phyloP scores from a whole-genome alignment of 2,797 vertebrate species.

The Platalea minor region DNA sequence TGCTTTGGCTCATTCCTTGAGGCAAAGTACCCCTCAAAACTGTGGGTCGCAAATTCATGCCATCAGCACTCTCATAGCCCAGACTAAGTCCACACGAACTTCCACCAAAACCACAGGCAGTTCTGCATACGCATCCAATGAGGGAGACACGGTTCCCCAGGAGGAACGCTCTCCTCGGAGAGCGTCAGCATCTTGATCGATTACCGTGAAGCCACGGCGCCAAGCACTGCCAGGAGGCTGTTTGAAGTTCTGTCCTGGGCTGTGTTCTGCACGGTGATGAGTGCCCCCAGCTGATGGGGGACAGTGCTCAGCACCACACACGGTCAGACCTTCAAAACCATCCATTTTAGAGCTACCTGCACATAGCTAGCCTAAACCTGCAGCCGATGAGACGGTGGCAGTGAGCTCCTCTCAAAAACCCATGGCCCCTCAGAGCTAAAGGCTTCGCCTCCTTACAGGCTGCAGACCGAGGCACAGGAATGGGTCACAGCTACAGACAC shows the following conservation, averaged over 20 bases:
- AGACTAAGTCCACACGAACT: neutral
- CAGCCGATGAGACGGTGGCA: neutral
- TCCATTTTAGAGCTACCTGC: neutral
- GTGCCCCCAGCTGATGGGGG: neutral
- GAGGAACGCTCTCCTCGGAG: neutral
- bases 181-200: neutral
- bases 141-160: accelerated
- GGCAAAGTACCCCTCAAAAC: neutral
- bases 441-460: neutral
- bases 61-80: neutral
- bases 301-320: neutral
- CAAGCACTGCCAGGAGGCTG: neutral
- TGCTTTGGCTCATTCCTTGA: neutral
- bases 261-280: accelerated
- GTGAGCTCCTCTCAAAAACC: neutral
- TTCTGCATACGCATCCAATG: accelerated
- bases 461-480: neutral
- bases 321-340: neutral
- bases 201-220: neutral
- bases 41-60: neutral
- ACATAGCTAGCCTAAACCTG: accelerated
- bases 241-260: neutral
- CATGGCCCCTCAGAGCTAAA: neutral
- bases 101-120: neutral
- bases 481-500: neutral